Percentiles rank a stretch among this genome's conserved stretches.
These are phyloP conservation scores for Pantala flavescens DNA, from an alignment of 1,140 invertebrate species.

Conservation along the genomic window DNA sequence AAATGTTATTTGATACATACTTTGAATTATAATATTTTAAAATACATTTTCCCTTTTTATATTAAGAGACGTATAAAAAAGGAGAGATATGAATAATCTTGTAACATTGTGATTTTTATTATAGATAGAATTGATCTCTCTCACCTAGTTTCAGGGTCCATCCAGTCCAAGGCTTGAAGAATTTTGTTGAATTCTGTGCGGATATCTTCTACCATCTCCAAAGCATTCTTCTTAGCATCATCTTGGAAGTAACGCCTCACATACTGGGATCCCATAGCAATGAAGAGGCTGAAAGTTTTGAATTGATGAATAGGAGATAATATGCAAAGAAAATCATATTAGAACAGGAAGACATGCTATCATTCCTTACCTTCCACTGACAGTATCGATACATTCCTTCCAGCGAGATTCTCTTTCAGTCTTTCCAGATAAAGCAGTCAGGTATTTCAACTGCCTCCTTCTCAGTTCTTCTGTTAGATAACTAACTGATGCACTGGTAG, in stretches of 20 bases:
- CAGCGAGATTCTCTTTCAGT: conserved; percentile 66
- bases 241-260: conserved; percentile 64
- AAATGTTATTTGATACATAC: too few species aligned
- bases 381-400: conserved; percentile 71
- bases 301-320: too few species aligned
- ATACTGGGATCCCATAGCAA: conserved; percentile 66
- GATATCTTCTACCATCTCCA: conserved; percentile 76
- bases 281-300: conserved; percentile 45
- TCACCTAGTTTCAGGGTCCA: conserved; percentile 66
- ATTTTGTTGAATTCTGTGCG: conserved; percentile 47
- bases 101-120: too few species aligned
- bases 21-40: too few species aligned
- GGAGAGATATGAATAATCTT: too few species aligned
- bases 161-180: conserved; percentile 71
- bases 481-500: conserved; percentile 56
- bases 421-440: conserved; percentile 61
- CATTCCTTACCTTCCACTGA: conserved; percentile 46
- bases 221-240: conserved; percentile 55
- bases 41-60: too few species aligned
- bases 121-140: not conserved
- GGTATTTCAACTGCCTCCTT: conserved; percentile 59
- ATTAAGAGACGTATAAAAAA: too few species aligned
- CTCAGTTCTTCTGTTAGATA: conserved; percentile 64
- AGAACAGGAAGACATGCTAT: not conserved
- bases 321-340: too few species aligned